Percentiles rank a stretch among this genome's conserved stretches.
Evolutionary conservation across 2,113 vertebrate genomes (phyloP).

Genomic region (Megalops atlanticus): DNA sequence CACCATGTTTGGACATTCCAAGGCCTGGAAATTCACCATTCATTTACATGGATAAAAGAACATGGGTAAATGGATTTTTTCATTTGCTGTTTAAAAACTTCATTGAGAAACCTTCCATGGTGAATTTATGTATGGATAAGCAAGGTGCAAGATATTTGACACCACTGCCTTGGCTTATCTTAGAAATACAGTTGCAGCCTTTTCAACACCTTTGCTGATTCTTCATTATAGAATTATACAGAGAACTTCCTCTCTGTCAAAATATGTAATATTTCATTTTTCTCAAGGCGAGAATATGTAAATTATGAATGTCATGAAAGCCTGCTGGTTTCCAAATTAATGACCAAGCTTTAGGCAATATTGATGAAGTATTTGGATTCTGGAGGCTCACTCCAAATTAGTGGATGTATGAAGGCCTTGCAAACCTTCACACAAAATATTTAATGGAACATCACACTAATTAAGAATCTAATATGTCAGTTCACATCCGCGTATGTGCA

Average conservation of each 20-base stretch:
- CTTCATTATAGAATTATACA: constrained; percentile 14
- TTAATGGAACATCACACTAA: constrained; percentile 3
- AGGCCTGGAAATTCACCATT: too few relatives aligned
- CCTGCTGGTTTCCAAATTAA: constrained; percentile 21
- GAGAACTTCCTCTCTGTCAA: not conserved
- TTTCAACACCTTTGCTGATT: constrained; percentile 3
- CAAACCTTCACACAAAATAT: not conserved
- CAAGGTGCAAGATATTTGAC: not conserved
- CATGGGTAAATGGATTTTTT: too few relatives aligned
- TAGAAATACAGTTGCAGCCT: not conserved
- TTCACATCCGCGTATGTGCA: not conserved
- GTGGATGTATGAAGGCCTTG: not conserved
- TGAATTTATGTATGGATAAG: too few relatives aligned
- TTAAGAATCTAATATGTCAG: not conserved
- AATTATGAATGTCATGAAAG: constrained; percentile 20
- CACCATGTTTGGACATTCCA: too few relatives aligned
- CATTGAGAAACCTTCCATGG: too few relatives aligned
- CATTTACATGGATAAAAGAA: too few relatives aligned
- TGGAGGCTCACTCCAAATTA: constrained; percentile 4
- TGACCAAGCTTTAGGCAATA: constrained; percentile 5
- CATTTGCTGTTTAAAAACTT: too few relatives aligned
- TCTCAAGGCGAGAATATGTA: constrained; percentile 15
- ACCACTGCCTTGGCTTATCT: not conserved
- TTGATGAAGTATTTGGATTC: constrained; percentile 31
- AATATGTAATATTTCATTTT: constrained; percentile 19